Conservation (phyloP, 2,113 vertebrate genomes). For the Lethenteron camtschaticum region DNA sequence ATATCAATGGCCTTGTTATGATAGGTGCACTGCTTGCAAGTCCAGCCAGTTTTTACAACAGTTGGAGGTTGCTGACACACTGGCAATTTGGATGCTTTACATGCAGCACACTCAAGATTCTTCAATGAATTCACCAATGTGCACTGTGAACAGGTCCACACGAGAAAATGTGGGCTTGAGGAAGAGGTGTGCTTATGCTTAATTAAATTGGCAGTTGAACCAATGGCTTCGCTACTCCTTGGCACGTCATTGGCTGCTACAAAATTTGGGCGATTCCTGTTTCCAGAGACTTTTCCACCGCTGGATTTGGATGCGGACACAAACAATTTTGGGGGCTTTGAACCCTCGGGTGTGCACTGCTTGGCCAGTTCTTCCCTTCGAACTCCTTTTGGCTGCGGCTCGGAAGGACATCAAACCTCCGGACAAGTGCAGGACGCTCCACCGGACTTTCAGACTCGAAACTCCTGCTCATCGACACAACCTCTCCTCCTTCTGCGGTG, state of each 20-base stretch:
- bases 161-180: background rate
- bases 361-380: background rate
- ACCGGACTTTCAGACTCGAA: no score
- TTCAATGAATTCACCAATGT: background rate
- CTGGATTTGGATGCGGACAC: background rate
- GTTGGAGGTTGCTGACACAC: background rate
- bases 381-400: background rate
- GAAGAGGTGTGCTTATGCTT: constrained; percentile 2
- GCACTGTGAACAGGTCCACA: background rate
- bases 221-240: background rate
- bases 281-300: background rate
- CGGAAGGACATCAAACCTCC: background rate
- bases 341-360: background rate
- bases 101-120: background rate
- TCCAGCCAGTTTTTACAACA: background rate
- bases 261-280: background rate
- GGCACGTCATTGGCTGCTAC: background rate
- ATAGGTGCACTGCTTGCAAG: background rate
- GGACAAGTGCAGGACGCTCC: no score
- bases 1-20: background rate
- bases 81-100: background rate
- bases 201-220: background rate
- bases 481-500: background rate
- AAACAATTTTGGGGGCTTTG: background rate
- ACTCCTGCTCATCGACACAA: no score